Conservation (phyloP, 1,140 invertebrate species). For the Neodiprion fabricii region DNA sequence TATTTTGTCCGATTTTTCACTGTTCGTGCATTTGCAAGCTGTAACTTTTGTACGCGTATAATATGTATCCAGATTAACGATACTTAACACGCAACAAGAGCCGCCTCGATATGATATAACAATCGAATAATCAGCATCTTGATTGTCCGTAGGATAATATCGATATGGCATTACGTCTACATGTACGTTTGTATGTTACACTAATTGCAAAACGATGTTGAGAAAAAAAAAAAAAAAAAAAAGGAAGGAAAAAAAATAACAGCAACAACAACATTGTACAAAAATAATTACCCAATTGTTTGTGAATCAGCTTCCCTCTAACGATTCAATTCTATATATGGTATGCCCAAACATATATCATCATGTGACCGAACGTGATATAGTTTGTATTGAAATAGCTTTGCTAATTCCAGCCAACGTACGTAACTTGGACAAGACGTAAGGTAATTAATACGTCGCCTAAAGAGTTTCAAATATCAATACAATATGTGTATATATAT, state of each 20-base stretch:
- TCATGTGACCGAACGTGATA: slow-evolving; percentile 44
- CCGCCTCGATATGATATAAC: background rate
- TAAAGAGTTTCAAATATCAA: slow-evolving; percentile 40
- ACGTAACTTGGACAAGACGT: slow-evolving; percentile 57
- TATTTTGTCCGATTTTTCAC: background rate
- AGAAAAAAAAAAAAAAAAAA: too few species aligned
- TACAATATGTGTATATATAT: slow-evolving; percentile 30
- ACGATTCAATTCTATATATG: background rate
- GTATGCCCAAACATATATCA: too few species aligned
- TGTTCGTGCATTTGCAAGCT: background rate
- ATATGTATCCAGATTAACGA: background rate
- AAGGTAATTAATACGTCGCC: slow-evolving; percentile 52
- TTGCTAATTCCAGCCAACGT: slow-evolving; percentile 57
- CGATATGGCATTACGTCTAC: background rate
- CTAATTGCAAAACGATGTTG: too few species aligned
- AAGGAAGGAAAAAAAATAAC: too few species aligned
- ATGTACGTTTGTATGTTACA: too few species aligned
- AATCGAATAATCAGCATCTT: background rate
- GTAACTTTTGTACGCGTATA: too few species aligned
- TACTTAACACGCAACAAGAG: background rate
- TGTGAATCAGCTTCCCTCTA: background rate
- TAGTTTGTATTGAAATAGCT: slow-evolving; percentile 58
- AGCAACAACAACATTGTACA: too few species aligned
- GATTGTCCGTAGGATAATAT: background rate
- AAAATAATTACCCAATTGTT: background rate